Base-by-base conservation (phyloP, 2,888 invertebrate genomes). In the Megamerina dolium region DNA sequence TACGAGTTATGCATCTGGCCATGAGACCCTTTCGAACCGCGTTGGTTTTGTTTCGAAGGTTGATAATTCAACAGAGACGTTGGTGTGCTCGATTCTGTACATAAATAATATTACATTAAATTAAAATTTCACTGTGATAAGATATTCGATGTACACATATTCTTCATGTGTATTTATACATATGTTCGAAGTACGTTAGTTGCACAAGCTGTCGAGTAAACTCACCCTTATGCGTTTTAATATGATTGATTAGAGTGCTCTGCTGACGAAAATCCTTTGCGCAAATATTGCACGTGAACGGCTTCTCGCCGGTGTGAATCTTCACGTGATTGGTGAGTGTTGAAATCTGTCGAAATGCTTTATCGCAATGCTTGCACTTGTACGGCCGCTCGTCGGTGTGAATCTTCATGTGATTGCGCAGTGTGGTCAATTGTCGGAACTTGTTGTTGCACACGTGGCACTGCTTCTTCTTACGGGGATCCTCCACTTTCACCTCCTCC, bases 381-480 rank as follows among this genome's bases (percentile, higher is more conserved):
- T 65, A 65, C 44, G 64, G 64, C 51, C 64, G 61, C 48, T 65
- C 64, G 35, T 65, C 64, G 23, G 64, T 66, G 41, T 65, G 65
- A 40, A 65, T 65, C 51, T 65, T 65, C 65, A 65, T 66, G 48
- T 65, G 65, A 48, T 65, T 65, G 53, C 65, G 60, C 56, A 65
- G 59, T 45, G 65, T 65, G 37, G 65, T 65, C 46, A 65, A 44
- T 37, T 65, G 65, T 14, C 65, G 61, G 57, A 65, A 65, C 47
- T 66, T 65, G 43, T 65, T 65, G 49, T 65, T 65, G 56, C 65
- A 65, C 48, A 65, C 63, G 63, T 64, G 66, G 60, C 65, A 65
- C 53, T 65, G 59, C 48, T 65, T 65, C 54, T 65, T 65, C 41
- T 65, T 65, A 12, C 65, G 66, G 20, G 65, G 65, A 62, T 65